Evolutionary conservation across 2,113 vertebrate species (phyloP).

Genomic region (Trematomus loennbergii): DNA sequence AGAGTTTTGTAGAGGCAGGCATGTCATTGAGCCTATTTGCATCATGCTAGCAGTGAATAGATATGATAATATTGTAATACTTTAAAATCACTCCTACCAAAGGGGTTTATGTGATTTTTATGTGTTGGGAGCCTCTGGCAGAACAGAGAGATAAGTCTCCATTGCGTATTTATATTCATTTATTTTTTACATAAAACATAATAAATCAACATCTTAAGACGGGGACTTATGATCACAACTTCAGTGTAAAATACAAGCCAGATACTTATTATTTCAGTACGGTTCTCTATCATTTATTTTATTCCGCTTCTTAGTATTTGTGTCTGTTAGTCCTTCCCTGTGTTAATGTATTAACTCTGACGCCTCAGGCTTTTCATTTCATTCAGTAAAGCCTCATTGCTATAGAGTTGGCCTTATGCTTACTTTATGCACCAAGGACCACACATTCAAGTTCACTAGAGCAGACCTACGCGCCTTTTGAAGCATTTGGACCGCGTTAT

Average conservation of each 20-base stretch:
- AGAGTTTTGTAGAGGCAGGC: slow-evolving; percentile 83
- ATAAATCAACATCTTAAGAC: neutral
- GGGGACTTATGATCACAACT: slow-evolving; percentile 11
- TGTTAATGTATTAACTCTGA: slow-evolving; percentile 70
- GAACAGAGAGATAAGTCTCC: slow-evolving; percentile 27
- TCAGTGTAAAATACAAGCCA: slow-evolving; percentile 12
- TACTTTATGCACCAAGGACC: slow-evolving; percentile 82
- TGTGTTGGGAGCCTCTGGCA: slow-evolving; percentile 38
- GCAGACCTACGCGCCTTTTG: slow-evolving; percentile 77
- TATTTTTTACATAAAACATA: slow-evolving; percentile 22
- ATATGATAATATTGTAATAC: slow-evolving; percentile 78
- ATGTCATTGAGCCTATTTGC: slow-evolving; percentile 80
- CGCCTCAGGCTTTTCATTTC: slow-evolving; percentile 78
- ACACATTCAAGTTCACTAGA: slow-evolving; percentile 84
- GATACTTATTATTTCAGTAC: slow-evolving; percentile 33
- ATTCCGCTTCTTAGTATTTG: slow-evolving; percentile 58
- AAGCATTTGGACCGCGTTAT: slow-evolving; percentile 73
- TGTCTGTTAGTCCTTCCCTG: slow-evolving; percentile 54
- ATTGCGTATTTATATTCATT: slow-evolving; percentile 16
- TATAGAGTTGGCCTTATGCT: slow-evolving; percentile 78
- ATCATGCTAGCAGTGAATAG: slow-evolving; percentile 78
- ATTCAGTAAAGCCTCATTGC: slow-evolving; percentile 74
- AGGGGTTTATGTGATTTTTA: slow-evolving; percentile 52
- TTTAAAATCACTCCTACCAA: slow-evolving; percentile 68
- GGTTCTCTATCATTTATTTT: slow-evolving; percentile 49